These are phyloP conservation scores for Dasypogon diadema DNA, from an alignment of 2,888 invertebrate species.

Conservation along the genomic window DNA sequence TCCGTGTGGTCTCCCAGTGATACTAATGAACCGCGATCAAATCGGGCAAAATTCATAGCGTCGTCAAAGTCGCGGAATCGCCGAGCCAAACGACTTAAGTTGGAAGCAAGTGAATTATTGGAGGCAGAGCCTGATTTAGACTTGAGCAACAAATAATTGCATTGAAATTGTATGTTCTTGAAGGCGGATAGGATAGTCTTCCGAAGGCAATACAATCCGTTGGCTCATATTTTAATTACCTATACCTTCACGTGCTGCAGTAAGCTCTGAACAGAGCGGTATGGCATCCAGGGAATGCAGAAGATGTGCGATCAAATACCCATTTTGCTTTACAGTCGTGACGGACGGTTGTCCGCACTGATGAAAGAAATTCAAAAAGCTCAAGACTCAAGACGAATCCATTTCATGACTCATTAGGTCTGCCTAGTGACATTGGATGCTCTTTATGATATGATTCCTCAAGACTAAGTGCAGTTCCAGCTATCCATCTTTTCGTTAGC, in stretches of 20 bases:
- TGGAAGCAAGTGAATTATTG: conserved; percentile 43
- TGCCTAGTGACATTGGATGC: conserved; percentile 24
- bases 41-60: conserved; percentile 15
- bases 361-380: neutral
- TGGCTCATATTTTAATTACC: conserved; percentile 24
- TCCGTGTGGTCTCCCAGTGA: conserved; percentile 39
- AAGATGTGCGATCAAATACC: conserved; percentile 19
- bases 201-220: neutral
- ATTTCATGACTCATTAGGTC: conserved; percentile 46
- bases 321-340: conserved; percentile 13
- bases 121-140: neutral
- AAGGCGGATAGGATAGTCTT: conserved; percentile 6
- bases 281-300: conserved; percentile 1
- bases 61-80: neutral
- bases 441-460: conserved; percentile 18
- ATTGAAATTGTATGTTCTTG: neutral
- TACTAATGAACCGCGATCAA: conserved; percentile 45
- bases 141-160: conserved; percentile 21
- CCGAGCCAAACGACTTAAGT: conserved; percentile 9
- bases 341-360: conserved; percentile 22
- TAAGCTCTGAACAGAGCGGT: neutral
- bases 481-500: conserved; percentile 36
- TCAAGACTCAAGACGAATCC: conserved; percentile 32
- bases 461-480: conserved; percentile 18
- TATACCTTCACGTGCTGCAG: neutral